Conservation (phyloP, 2,113 vertebrate species). For the Ariopsis seemanni region DNA sequence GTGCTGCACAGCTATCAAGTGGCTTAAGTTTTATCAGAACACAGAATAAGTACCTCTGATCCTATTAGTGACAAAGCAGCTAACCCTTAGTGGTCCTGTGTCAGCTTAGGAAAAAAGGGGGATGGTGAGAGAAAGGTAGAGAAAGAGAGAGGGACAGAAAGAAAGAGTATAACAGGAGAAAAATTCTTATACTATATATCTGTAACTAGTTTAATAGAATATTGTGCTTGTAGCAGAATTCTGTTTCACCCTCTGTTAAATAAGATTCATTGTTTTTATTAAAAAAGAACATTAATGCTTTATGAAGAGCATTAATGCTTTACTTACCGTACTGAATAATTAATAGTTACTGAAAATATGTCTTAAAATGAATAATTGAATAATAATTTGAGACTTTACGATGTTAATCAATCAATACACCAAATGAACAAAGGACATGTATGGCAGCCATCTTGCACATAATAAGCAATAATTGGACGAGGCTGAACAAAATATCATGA, state of each 20-base stretch:
- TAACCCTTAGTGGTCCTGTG: constrained; percentile 84
- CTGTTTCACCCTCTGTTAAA: neutral
- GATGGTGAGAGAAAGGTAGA: constrained; percentile 47
- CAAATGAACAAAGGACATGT: neutral
- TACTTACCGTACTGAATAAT: neutral
- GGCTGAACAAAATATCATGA: too few relatives aligned
- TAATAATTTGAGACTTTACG: neutral
- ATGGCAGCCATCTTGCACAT: neutral
- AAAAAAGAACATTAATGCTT: neutral
- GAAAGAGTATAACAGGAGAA: neutral
- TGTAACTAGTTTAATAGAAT: neutral
- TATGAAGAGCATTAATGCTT: neutral
- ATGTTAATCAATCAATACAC: neutral
- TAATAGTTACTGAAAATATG: neutral
- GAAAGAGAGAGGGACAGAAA: constrained; percentile 20
- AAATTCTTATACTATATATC: neutral
- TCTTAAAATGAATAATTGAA: neutral
- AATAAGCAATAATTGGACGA: neutral
- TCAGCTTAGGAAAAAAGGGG: constrained; percentile 74
- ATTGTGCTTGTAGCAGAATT: neutral
- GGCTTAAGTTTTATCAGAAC: constrained; percentile 86
- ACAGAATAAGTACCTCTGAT: constrained; percentile 85
- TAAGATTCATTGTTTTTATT: neutral
- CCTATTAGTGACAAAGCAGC: constrained; percentile 87
- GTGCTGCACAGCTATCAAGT: constrained; percentile 79